A percentile compares a stretch with the other conserved stretches of the same genome.
Conservation (phyloP, 2,113 vertebrate genomes). For the Carassius carassius region DNA sequence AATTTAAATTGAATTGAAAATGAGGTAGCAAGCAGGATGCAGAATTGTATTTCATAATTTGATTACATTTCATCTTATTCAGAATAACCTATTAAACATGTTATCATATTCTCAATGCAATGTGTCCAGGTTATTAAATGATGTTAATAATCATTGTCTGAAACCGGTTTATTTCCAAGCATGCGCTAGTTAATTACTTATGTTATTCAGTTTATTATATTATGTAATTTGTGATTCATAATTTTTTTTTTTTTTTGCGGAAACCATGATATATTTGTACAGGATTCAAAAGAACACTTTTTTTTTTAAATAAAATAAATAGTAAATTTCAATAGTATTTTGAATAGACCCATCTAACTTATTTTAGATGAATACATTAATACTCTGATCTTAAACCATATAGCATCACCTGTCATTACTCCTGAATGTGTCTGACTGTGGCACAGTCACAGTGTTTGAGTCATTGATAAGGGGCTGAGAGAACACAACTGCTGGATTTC, state of each 20-base stretch:
- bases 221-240: background rate
- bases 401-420: background rate
- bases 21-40: background rate
- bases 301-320: background rate
- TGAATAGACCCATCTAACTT: no score
- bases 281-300: no score
- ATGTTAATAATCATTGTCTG: background rate
- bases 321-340: no score
- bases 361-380: no score
- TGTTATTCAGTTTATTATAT: background rate
- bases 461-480: slow-evolving; percentile 70
- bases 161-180: background rate
- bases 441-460: slow-evolving; percentile 38
- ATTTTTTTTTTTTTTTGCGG: no score
- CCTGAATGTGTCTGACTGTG: background rate
- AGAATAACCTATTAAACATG: background rate
- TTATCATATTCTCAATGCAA: background rate
- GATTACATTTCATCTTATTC: background rate
- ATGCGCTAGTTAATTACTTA: no score
- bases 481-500: slow-evolving; percentile 51
- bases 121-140: background rate
- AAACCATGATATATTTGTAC: no score
- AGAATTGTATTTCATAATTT: background rate
- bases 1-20: background rate
- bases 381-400: no score